A percentile compares a stretch with the other conserved stretches of the same genome.
Evolutionary conservation across 2,888 invertebrate species (phyloP).

Genomic region (Dastarcus helophoroides): DNA sequence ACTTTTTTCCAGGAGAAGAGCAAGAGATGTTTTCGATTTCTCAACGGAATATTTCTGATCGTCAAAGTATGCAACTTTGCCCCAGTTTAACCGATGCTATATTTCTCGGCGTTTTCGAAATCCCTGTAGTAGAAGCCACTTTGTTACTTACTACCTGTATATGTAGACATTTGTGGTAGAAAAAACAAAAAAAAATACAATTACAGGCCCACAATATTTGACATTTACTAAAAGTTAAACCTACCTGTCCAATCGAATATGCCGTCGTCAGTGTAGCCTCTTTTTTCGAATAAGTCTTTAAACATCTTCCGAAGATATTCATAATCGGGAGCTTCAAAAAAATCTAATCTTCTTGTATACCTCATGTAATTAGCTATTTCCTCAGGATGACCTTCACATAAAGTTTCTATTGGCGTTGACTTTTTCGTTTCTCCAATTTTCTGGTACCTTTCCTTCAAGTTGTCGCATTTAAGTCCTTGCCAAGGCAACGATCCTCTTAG

Average conservation of each 20-base stretch:
- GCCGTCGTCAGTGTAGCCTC: conserved; percentile 78
- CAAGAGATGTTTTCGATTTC: too few species aligned
- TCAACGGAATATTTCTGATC: too few species aligned
- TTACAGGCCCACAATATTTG: not conserved
- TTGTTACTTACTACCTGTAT: too few species aligned
- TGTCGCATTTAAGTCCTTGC: conserved; percentile 99
- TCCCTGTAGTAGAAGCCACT: too few species aligned
- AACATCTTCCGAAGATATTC: conserved; percentile 94
- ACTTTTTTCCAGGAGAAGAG: too few species aligned
- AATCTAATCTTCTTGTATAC: conserved; percentile 91
- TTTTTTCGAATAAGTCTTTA: conserved; percentile 78
- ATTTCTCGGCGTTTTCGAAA: too few species aligned
- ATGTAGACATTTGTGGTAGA: too few species aligned
- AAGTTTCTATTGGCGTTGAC: conserved; percentile 92
- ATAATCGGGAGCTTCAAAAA: conserved; percentile 99
- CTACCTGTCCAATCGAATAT: conserved; percentile 94
- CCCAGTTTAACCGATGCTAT: too few species aligned
- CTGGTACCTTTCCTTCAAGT: conserved; percentile 98
- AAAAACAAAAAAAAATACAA: not conserved
- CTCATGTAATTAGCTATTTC: conserved; percentile 96
- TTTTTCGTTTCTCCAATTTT: conserved; percentile 99
- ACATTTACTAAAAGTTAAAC: not conserved
- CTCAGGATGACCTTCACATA: conserved; percentile 80
- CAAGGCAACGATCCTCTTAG: conserved; percentile 97
- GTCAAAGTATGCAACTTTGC: too few species aligned